Base-by-base conservation (phyloP, 2,113 vertebrate genomes). In the Alexandromys fortis region DNA sequence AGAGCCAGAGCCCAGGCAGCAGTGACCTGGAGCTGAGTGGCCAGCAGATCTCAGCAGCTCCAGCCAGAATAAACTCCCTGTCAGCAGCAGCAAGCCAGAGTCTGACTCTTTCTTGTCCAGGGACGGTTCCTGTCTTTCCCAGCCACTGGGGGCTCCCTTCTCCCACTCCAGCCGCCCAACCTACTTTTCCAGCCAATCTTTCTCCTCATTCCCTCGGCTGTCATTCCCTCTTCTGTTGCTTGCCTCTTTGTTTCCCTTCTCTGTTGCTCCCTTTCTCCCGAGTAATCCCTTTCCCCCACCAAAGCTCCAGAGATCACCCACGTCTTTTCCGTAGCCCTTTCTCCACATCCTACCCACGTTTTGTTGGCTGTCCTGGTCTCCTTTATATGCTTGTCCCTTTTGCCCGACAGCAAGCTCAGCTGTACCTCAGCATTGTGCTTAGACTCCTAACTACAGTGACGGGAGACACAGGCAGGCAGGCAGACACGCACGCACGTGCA, bases 81-180 rank as follows among this genome's bases (percentile, higher is more conserved):
- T 96, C 79, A 95, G 96, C 97, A 97, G 92, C 94, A 97, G 92
- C 94, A 96, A 90, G 61, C 72, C 63, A 0, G 76, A 73, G 78
- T 94, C 38, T 85, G 91, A 33, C 86, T 92, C 33, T 72, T 96
- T 94, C 91, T 95, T 96, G 93, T 65, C 75, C 61, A 61, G 38
- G 7, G 79, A 47, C 35, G 85, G 49, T 76, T 89, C 70, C 78
- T 17, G 61, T 67, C 65, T 94, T 76, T 96, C 49, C 90, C 77
- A 24, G 47, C 85, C 90, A 92, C 92, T 78, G 70, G 78, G 83
- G 94, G 79, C 82, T 95, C 76, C 55, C 81, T 91, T 92, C 73
- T 92, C 83, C 72, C 90, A 83, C 87, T 81, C 52, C n/a, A 78
- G 89, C 70, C 92, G 90, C 78, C 87, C 83, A 77, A 96, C 94